Conservation (phyloP, 2,888 invertebrate genomes). For the Sthenelais limicola region DNA sequence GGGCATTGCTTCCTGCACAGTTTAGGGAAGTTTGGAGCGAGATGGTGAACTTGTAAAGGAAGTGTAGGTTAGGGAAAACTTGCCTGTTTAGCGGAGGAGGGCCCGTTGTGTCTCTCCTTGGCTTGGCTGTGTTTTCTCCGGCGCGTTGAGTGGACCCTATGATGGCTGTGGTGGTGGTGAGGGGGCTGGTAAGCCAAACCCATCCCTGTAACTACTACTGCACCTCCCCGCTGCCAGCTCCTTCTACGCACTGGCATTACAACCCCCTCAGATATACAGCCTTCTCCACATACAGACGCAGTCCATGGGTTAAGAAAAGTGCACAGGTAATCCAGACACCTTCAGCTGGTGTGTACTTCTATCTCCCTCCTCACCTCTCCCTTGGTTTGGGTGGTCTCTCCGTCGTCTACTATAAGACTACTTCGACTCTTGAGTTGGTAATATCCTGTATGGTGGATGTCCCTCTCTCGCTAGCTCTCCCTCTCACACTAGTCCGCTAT, state of each 20-base stretch:
- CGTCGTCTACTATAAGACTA: too few species aligned
- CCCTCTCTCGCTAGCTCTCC: too few species aligned
- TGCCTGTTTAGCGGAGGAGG: conserved; percentile 1
- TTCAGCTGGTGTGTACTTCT: not conserved
- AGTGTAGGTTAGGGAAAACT: not conserved
- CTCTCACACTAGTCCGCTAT: too few species aligned
- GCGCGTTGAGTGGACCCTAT: conserved; percentile 1
- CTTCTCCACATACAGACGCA: not conserved
- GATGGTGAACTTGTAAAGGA: not conserved
- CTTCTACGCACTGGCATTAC: conserved; percentile 24
- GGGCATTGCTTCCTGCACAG: too few species aligned
- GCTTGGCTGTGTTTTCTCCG: not conserved
- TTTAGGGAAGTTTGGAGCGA: too few species aligned
- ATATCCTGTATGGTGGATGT: too few species aligned
- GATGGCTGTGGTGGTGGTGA: conserved; percentile 1
- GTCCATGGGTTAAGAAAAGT: too few species aligned
- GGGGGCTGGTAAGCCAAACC: not conserved
- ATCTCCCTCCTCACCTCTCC: not conserved
- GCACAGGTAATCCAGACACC: not conserved
- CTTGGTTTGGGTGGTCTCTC: too few species aligned
- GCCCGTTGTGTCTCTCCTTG: not conserved
- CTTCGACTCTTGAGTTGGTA: too few species aligned
- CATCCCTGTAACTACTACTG: conserved; percentile 12
- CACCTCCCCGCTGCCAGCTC: conserved; percentile 13
- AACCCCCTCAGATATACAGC: not conserved